Percentiles rank a stretch among this genome's conserved stretches.
Conservation (phyloP, 2,888 invertebrate species). For the Conchocele bisecta region DNA sequence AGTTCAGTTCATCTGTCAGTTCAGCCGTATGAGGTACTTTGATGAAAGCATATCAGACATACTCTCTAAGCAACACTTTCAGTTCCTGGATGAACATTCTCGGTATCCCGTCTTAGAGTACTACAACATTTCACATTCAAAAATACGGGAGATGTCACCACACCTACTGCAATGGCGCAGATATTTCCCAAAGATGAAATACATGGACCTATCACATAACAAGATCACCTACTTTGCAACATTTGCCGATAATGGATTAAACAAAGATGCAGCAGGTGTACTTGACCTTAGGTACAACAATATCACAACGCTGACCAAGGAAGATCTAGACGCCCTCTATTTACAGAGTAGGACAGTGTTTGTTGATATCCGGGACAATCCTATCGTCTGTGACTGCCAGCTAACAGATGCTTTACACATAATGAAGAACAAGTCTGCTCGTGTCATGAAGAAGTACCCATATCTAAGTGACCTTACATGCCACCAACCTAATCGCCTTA, state of each 20-base stretch:
- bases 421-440: conserved; percentile 23
- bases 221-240: conserved; percentile 44
- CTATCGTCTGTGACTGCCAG: conserved; percentile 62
- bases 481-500: conserved; percentile 37
- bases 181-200: conserved; percentile 55
- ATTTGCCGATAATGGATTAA: conserved; percentile 40
- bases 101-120: conserved; percentile 41
- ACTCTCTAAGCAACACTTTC: conserved; percentile 23
- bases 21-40: conserved; percentile 24
- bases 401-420: conserved; percentile 44
- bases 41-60: conserved; percentile 44
- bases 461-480: conserved; percentile 61
- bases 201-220: conserved; percentile 58
- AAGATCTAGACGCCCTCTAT: conserved; percentile 45
- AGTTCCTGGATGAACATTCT: conserved; percentile 37
- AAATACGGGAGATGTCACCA: conserved; percentile 22
- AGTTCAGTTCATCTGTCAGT: conserved; percentile 22
- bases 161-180: conserved; percentile 52
- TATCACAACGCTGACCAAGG: conserved; percentile 53
- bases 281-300: conserved; percentile 65
- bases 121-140: conserved; percentile 52
- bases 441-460: conserved; percentile 26
- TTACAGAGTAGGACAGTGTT: conserved; percentile 42
- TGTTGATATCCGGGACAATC: conserved; percentile 63
- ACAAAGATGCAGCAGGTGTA: conserved; percentile 31